These are phyloP conservation scores for Alectoris magna DNA, from an alignment of 2,797 vertebrate species.

Conservation along the genomic window DNA sequence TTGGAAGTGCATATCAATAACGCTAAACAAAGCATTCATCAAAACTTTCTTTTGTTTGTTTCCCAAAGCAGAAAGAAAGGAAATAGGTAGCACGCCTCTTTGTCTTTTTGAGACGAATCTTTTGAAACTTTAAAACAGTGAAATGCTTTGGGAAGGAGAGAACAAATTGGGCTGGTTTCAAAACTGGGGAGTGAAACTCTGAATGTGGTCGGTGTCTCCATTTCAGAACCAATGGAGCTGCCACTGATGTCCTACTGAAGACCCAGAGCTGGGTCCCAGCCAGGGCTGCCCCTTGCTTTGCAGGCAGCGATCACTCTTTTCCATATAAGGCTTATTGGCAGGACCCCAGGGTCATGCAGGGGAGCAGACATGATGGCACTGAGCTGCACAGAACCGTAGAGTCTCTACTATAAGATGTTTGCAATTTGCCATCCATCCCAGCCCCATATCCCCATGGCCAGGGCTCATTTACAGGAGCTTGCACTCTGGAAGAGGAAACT, in stretches of 20 bases:
- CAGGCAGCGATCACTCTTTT: not conserved
- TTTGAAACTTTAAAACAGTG: not conserved
- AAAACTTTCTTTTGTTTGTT: not conserved
- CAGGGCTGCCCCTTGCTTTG: not conserved
- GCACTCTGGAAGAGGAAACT: not conserved
- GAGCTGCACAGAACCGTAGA: rapidly evolving
- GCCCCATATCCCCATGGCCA: rapidly evolving
- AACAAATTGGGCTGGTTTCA: not conserved
- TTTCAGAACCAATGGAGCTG: not conserved
- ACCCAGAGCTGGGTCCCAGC: not conserved
- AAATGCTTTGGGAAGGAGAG: not conserved
- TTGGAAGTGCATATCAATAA: not conserved
- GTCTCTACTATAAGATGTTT: not conserved
- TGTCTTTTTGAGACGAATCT: not conserved
- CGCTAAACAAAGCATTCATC: not conserved
- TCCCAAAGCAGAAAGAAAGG: not conserved
- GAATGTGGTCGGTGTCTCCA: not conserved
- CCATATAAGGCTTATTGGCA: rapidly evolving
- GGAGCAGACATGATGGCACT: rapidly evolving
- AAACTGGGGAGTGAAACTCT: not conserved
- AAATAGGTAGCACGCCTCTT: not conserved
- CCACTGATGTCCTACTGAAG: not conserved
- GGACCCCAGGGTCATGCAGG: rapidly evolving
- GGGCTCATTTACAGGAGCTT: not conserved
- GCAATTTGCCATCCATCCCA: not conserved